Evolutionary conservation across 2,797 vertebrate genomes (phyloP).

Genomic region (Spinus pinus): DNA sequence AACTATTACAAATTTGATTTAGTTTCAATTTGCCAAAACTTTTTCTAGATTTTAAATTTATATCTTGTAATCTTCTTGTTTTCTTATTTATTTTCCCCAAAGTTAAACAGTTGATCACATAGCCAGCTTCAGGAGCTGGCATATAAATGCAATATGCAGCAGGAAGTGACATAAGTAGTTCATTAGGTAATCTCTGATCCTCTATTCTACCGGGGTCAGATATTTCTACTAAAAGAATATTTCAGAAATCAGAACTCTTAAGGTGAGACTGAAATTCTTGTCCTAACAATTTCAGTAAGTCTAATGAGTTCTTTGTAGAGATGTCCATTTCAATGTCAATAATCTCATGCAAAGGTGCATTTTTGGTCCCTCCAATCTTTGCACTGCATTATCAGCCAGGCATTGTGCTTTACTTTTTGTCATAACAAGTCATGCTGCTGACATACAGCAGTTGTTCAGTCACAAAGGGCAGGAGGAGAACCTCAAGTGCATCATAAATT

Average conservation of each 20-base stretch:
- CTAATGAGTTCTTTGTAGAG: background rate
- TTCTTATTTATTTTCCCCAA: background rate
- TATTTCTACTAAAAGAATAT: background rate
- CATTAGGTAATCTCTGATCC: background rate
- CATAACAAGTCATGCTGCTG: background rate
- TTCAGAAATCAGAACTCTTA: background rate
- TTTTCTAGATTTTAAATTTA: background rate
- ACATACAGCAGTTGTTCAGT: background rate
- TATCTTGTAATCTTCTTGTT: background rate
- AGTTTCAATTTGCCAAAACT: background rate
- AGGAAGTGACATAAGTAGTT: background rate
- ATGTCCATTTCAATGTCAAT: background rate
- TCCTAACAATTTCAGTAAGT: background rate
- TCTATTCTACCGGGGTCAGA: background rate
- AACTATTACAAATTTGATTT: background rate
- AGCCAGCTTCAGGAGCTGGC: background rate
- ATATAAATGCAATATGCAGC: background rate
- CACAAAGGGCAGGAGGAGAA: fast-evolving
- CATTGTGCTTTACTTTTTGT: background rate
- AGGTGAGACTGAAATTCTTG: background rate
- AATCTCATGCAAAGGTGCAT: background rate
- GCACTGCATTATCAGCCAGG: background rate
- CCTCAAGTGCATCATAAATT: background rate
- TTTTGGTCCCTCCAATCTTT: background rate
- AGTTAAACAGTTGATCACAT: background rate